phyloP scores from a whole-genome alignment of 2,888 invertebrate genomes.

The Pinctada fucata region DNA sequence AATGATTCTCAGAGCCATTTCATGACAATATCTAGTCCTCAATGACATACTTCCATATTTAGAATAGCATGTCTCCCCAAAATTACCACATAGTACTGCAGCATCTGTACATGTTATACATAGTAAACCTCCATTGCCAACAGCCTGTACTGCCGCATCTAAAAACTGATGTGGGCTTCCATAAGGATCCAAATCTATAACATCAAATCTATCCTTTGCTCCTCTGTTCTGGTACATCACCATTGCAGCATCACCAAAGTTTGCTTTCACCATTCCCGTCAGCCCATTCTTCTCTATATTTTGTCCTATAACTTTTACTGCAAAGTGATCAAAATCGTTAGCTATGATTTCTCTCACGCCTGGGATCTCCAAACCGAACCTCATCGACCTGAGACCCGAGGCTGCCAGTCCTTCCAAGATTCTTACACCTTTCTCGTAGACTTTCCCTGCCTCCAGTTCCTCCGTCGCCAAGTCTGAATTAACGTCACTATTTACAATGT shows the following conservation, averaged over 20 bases:
- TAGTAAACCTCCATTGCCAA: constrained; percentile 84
- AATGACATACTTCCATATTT: constrained; percentile 96
- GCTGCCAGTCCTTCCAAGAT: constrained; percentile 97
- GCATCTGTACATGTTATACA: constrained; percentile 98
- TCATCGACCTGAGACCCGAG: constrained; percentile 94
- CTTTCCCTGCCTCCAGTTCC: constrained; percentile 55
- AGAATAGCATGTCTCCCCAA: constrained; percentile 93
- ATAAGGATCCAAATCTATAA: constrained; percentile 97
- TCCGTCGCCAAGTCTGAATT: constrained; percentile 8
- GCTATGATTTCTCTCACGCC: constrained; percentile 87
- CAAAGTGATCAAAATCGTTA: constrained; percentile 91
- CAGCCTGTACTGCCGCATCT: constrained; percentile 74
- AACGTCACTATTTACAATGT: neutral
- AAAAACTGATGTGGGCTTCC: constrained; percentile 96
- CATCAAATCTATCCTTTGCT: constrained; percentile 85
- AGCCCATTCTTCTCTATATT: constrained; percentile 89
- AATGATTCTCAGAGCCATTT: constrained; percentile 96
- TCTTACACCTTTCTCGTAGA: constrained; percentile 70
- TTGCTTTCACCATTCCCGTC: constrained; percentile 85
- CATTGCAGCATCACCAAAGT: constrained; percentile 88
- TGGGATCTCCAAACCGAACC: constrained; percentile 95
- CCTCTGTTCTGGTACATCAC: constrained; percentile 80
- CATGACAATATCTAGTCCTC: constrained; percentile 87
- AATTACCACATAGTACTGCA: constrained; percentile 94
- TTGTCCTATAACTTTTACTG: constrained; percentile 86